Base-by-base conservation (phyloP, 2,113 vertebrate species). In the Cinclus cinclus region DNA sequence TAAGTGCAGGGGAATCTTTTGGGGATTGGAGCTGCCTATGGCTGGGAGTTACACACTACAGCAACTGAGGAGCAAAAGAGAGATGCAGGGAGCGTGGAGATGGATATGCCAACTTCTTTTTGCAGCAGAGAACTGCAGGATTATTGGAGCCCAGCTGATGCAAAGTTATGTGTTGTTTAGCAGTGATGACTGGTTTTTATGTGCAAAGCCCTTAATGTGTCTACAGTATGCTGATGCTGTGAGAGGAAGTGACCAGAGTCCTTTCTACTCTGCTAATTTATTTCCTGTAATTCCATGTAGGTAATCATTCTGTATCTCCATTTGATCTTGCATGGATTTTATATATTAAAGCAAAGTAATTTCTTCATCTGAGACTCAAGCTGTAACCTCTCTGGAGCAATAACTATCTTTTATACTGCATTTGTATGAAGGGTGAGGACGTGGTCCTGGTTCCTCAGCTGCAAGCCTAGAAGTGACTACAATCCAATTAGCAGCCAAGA, bases 401-500 rank as follows among this genome's bases (percentile, higher is more conserved):
- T 77, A 78, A 86, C 24, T 2, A 49, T 83, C 27, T 74, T 83
- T 92, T n/a, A 63, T 83, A 46, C 63, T 47, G 47, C 35, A 65
- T n/a, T 85, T 88, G 20, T 56, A 50, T 58, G 71, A 75, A 17
- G 15, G 39, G 35, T 59, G 30, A 76, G n/a, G 17, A n/a, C 28
- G 46, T 81, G 41, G 56, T 71, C 62, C 53, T 65, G 13, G 42
- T 47, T 84, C 39, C 65, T 87, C 68, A 44, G 0, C 41, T 64
- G 79, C 63, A 60, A 90, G 60, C n/a, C 68, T 59, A 53, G 65
- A 77, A 86, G 69, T 53, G 46, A 73, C 65, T 87, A 41, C 68
- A 79, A 78, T 84, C 35, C 83, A 78, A 93, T 92, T 74, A 87
- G 55, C 35, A 93, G 44, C 52, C 47, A 74, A 33, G 44, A 56